phyloP scores from a whole-genome alignment of 2,113 vertebrate species.

The Petrocephalus microphthalmus region DNA sequence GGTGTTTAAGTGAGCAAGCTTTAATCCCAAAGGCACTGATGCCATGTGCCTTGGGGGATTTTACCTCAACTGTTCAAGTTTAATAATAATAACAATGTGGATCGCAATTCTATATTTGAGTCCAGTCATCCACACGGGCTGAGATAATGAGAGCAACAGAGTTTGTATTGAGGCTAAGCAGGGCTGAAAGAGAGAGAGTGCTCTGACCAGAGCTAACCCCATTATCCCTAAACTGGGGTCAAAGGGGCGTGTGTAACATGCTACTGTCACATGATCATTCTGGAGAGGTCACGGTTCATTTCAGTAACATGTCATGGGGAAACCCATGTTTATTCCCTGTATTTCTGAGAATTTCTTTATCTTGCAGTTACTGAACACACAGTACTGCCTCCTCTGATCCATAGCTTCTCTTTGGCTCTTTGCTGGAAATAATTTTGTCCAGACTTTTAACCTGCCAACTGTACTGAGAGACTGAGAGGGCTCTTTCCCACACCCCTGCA shows the following conservation, averaged over 20 bases:
- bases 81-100: background rate
- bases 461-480: background rate
- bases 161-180: background rate
- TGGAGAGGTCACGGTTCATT: background rate
- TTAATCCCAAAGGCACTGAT: background rate
- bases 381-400: background rate
- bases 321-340: background rate
- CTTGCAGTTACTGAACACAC: background rate
- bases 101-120: background rate
- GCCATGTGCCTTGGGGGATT: background rate
- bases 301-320: background rate
- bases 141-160: background rate
- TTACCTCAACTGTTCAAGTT: background rate
- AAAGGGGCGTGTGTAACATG: background rate
- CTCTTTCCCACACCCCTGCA: background rate
- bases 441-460: background rate
- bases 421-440: background rate
- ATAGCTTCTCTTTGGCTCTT: background rate
- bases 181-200: background rate
- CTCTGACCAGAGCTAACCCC: background rate
- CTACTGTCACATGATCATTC: background rate
- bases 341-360: background rate
- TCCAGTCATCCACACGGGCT: background rate
- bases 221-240: background rate
- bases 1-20: background rate